Conservation (phyloP, 2,888 invertebrate genomes). For the Formica aserva region DNA sequence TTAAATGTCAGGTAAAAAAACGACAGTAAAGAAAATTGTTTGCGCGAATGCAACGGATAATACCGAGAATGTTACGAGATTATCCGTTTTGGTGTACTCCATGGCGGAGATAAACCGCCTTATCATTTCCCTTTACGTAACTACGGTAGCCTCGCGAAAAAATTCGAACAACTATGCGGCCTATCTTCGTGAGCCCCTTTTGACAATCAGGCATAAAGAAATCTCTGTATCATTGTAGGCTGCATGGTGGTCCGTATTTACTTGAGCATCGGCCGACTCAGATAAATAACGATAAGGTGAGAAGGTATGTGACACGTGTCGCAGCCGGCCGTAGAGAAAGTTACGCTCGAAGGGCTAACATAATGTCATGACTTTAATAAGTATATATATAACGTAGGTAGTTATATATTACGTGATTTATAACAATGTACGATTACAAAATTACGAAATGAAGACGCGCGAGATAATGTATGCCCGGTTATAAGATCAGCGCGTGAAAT, state of each 20-base stretch:
- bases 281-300: slow-evolving; percentile 72
- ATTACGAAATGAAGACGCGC: slow-evolving; percentile 39
- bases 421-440: slow-evolving; percentile 32
- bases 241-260: slow-evolving; percentile 53
- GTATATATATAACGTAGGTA: slow-evolving; percentile 33
- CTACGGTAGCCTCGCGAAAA: slow-evolving; percentile 47
- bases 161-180: slow-evolving; percentile 5
- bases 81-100: not conserved
- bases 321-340: slow-evolving; percentile 61
- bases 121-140: slow-evolving; percentile 61
- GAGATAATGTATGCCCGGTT: slow-evolving; percentile 69
- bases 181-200: slow-evolving; percentile 21
- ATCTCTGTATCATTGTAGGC: slow-evolving; percentile 60
- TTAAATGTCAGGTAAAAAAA: not conserved
- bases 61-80: not conserved
- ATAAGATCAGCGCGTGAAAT: slow-evolving; percentile 61
- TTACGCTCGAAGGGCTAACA: slow-evolving; percentile 57
- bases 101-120: slow-evolving; percentile 43
- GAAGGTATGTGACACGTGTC: slow-evolving; percentile 35
- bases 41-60: not conserved
- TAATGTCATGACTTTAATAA: slow-evolving; percentile 66
- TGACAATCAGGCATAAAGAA: slow-evolving; percentile 52
- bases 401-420: slow-evolving; percentile 63
- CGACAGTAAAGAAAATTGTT: not conserved
- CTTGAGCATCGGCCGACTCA: slow-evolving; percentile 53